Conservation (phyloP, 2,797 vertebrate species). For the Jordanella pulchra region DNA sequence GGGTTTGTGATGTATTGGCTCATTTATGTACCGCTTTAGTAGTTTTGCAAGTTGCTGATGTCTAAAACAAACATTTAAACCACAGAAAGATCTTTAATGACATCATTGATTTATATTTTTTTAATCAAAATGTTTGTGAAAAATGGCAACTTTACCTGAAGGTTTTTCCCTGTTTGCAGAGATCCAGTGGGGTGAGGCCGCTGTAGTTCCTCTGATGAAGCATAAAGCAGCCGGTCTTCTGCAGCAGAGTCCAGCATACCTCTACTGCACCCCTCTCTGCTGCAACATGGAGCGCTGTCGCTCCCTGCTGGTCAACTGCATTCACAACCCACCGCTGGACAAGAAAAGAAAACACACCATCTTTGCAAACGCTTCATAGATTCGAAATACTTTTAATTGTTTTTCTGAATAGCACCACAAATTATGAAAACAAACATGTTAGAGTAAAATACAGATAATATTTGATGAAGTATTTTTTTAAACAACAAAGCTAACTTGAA, state of each 20-base stretch:
- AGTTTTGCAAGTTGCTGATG: conserved; percentile 82
- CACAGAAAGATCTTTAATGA: conserved; percentile 27
- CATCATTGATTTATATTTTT: no score
- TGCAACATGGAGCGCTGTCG: conserved; percentile 81
- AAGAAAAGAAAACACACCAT: conserved; percentile 18
- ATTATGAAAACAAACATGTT: background rate
- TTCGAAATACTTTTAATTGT: background rate
- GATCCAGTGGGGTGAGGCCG: conserved; percentile 80
- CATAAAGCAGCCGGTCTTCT: conserved; percentile 72
- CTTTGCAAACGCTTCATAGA: background rate
- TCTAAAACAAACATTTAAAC: conserved; percentile 65
- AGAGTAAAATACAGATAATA: no score
- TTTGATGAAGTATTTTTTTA: background rate
- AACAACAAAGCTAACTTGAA: background rate
- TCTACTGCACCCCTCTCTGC: conserved; percentile 80
- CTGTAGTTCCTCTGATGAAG: conserved; percentile 77
- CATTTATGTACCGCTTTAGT: conserved; percentile 71
- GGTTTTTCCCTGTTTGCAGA: conserved; percentile 78
- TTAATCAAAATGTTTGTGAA: conserved; percentile 16
- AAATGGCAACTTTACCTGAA: conserved; percentile 74
- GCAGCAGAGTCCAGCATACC: conserved; percentile 82
- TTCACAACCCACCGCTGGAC: conserved; percentile 77
- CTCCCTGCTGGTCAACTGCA: conserved; percentile 80
- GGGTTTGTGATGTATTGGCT: conserved; percentile 75
- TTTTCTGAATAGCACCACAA: background rate